phyloP scores from a whole-genome alignment of 2,113 vertebrate species.

The Pelvicachromis taeniatus region DNA sequence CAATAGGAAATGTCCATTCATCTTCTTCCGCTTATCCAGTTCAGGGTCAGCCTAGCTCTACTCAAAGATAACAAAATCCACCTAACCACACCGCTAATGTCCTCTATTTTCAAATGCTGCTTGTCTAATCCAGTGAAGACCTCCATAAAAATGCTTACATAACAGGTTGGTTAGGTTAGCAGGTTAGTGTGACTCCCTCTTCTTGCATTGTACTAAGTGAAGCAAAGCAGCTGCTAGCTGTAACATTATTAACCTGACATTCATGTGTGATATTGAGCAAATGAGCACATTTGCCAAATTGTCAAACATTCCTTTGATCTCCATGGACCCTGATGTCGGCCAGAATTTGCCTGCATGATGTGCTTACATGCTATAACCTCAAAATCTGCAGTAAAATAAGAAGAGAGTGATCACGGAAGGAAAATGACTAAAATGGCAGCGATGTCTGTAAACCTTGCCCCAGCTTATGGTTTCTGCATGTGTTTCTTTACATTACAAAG shows the following conservation, averaged over 20 bases:
- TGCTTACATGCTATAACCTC: neutral
- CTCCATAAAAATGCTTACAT: neutral
- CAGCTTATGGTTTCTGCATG: neutral
- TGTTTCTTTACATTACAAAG: neutral
- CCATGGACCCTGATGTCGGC: neutral
- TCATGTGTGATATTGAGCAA: neutral
- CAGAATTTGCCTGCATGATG: neutral
- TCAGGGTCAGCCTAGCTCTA: neutral
- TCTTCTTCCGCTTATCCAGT: neutral
- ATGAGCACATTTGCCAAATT: neutral
- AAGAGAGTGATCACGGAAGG: neutral
- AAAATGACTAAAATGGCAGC: neutral
- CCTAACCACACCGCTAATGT: neutral
- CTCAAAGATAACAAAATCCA: neutral
- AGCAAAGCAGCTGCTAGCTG: neutral
- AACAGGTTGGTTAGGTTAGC: neutral
- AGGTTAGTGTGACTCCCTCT: neutral
- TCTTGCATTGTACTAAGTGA: neutral
- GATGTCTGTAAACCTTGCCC: neutral
- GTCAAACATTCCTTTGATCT: neutral
- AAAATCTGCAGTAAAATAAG: neutral
- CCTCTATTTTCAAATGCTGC: neutral
- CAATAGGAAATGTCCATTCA: neutral
- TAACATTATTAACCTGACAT: neutral
- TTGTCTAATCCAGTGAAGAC: neutral